These are phyloP conservation scores for Scalopus aquaticus DNA, from an alignment of 2,113 vertebrate species.

Conservation along the genomic window DNA sequence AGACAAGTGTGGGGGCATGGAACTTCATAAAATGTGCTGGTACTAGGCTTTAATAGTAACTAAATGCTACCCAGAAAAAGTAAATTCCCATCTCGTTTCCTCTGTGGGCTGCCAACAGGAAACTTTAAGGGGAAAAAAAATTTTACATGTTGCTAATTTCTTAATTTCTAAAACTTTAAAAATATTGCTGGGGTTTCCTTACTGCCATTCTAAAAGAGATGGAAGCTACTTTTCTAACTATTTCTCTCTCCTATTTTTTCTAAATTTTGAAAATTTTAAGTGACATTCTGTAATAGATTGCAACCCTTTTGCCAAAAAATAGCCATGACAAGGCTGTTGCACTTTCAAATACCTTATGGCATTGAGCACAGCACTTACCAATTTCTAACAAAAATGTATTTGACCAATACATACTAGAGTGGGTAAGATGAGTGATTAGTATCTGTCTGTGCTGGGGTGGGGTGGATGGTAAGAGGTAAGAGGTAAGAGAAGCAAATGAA, in stretches of 20 bases:
- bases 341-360: neutral
- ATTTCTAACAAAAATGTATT: neutral
- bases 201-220: neutral
- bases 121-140: neutral
- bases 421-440: neutral
- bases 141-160: neutral
- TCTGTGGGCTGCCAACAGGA: neutral
- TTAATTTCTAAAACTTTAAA: neutral
- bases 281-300: neutral
- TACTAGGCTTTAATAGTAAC: neutral
- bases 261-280: neutral
- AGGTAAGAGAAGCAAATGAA: neutral
- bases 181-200: neutral
- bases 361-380: neutral
- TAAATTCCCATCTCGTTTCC: neutral
- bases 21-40: conserved; percentile 43
- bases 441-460: neutral
- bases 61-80: conserved; percentile 1
- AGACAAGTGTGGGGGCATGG: neutral
- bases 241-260: neutral
- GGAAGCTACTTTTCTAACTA: neutral
- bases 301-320: neutral
- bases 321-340: neutral
- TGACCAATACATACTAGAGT: neutral
- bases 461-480: too few species aligned